Base-by-base conservation (phyloP, 2,797 vertebrate species). In the Psittacula echo region DNA sequence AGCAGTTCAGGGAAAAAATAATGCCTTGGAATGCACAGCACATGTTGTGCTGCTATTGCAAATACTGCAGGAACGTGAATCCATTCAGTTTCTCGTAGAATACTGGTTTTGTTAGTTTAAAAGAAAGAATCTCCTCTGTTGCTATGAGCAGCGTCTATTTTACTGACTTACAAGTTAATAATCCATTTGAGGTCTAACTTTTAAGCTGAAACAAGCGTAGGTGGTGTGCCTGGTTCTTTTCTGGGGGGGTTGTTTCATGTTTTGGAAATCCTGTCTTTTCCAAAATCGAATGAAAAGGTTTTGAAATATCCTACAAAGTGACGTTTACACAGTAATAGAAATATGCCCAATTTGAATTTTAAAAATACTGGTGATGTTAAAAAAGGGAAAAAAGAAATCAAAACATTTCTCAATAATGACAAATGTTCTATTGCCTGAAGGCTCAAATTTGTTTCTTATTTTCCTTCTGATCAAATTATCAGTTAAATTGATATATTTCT, bases 201-300 rank as follows among this genome's bases (percentile, higher is more conserved):
- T 73, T n/a, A 60, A 88, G 47, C 64, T 85, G 81, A 67, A 79
- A 27, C 51, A 56, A 78, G 65, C 4, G 4, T 78, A 73, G 77
- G 83, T 41, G 0, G 34, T 7, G 0, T 60, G 54, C 54, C 71
- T 72, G 42, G 39, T 41, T 93, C 73, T 67, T 30, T 6, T 20
- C 30, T 24, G 18, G 34, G 72, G 78, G 78, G 37, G 3, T 74
- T 85, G 29, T 34, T 74, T 53, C 65, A 21, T 84, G 34, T 45
- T 91, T 94, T 86, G 42, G 79, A 90, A 91, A 68, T 51, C n/a
- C 14, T 48, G 8, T 42, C 21, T 85, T 91, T 89, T 80, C 66
- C 48, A 50, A 72, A 90, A 50, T 5, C 53, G 82, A 81, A 26
- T 7, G 84, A 68, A 94, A 76, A 10, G 0, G 2, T 77, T 85